phyloP scores from a whole-genome alignment of 2,113 vertebrate species.

The Oryzias javanicus region DNA sequence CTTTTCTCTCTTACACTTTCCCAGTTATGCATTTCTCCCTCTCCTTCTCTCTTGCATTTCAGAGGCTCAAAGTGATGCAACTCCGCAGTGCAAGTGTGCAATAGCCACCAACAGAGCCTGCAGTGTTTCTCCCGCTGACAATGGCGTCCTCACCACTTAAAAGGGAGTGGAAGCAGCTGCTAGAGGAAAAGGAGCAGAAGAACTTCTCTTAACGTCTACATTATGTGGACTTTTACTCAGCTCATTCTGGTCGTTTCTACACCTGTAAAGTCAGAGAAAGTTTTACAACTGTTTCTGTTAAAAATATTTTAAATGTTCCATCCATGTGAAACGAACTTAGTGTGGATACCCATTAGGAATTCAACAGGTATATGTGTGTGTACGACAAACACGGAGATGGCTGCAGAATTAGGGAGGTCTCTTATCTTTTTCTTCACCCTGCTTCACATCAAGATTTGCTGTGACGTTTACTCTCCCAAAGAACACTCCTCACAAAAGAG shows the following conservation, averaged over 20 bases:
- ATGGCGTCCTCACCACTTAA: conserved; percentile 62
- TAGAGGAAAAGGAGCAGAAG: conserved; percentile 13
- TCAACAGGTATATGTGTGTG: too few relatives aligned
- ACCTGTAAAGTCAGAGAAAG: background rate
- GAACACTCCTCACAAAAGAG: too few relatives aligned
- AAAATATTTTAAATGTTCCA: too few relatives aligned
- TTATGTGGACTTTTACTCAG: conserved; percentile 11
- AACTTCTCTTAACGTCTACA: conserved; percentile 18
- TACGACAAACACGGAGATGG: too few relatives aligned
- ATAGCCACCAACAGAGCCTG: conserved; percentile 53
- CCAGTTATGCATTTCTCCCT: conserved; percentile 41
- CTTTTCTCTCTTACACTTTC: conserved; percentile 46
- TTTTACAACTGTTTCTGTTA: too few relatives aligned
- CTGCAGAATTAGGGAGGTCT: too few relatives aligned
- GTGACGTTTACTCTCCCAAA: too few relatives aligned
- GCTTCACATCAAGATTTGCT: too few relatives aligned
- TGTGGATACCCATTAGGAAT: too few relatives aligned
- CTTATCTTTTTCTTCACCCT: too few relatives aligned
- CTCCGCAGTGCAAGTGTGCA: conserved; percentile 51
- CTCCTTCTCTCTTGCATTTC: conserved; percentile 31
- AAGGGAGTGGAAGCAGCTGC: conserved; percentile 45
- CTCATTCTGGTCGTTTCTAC: conserved; percentile 6
- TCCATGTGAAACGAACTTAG: too few relatives aligned
- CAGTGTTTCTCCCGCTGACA: conserved; percentile 47
- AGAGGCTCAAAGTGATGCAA: conserved; percentile 60